Conservation (phyloP, 2,113 vertebrate species). For the Plotosus lineatus region DNA sequence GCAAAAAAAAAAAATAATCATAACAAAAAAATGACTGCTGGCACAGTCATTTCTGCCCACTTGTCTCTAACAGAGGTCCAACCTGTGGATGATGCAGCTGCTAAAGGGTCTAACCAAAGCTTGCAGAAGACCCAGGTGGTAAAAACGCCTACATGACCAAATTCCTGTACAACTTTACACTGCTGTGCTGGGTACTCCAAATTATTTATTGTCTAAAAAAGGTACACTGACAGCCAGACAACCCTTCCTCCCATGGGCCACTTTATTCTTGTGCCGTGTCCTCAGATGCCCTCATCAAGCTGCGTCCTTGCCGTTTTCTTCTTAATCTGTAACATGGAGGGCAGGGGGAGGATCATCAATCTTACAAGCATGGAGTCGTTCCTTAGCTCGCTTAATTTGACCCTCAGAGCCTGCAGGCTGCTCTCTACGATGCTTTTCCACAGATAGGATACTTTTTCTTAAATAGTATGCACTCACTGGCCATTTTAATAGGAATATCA, state of each 20-base stretch:
- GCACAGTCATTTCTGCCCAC: slow-evolving; percentile 39
- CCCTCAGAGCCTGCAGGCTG: slow-evolving; percentile 25
- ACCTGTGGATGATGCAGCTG: slow-evolving; percentile 19
- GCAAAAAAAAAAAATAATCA: slow-evolving; percentile 33
- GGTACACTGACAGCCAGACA: slow-evolving; percentile 14
- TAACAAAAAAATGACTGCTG: slow-evolving; percentile 45
- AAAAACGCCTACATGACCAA: slow-evolving; percentile 31
- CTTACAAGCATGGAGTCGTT: slow-evolving; percentile 29
- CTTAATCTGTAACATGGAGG: slow-evolving; percentile 45
- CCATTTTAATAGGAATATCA: not conserved
- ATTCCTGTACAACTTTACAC: slow-evolving; percentile 1
- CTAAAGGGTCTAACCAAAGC: slow-evolving; percentile 5
- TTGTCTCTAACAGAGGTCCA: not conserved
- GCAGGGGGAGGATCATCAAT: slow-evolving; percentile 44
- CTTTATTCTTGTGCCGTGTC: slow-evolving; percentile 14
- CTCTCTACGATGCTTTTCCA: slow-evolving; percentile 27
- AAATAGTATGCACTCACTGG: not conserved
- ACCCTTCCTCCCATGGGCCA: slow-evolving; percentile 4
- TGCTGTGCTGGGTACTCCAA: slow-evolving; percentile 22
- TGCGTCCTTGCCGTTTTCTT: slow-evolving; percentile 37
- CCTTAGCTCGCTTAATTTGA: slow-evolving; percentile 32
- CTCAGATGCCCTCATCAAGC: slow-evolving; percentile 43
- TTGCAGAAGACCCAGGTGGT: slow-evolving; percentile 19
- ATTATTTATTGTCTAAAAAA: slow-evolving; percentile 42
- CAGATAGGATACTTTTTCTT: not conserved